Base-by-base conservation (phyloP, 1,140 invertebrate genomes). In the Panonychus citri region DNA sequence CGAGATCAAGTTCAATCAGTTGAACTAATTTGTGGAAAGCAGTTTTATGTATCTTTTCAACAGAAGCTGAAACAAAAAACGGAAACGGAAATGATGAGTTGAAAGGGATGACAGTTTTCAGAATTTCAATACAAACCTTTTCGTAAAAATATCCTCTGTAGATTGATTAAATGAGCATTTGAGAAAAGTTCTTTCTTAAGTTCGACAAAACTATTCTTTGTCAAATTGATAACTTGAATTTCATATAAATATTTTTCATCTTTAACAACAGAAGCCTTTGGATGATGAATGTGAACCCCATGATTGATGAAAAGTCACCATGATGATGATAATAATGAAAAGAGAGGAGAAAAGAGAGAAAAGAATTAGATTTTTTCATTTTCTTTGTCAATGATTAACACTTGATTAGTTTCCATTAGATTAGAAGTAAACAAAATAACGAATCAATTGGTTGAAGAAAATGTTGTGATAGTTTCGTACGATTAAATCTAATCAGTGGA, bases 181-280 rank as follows among this genome's bases (percentile, higher is more conserved):
- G 79, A 74, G 62, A 90, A 89, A 13, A 79, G 75, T 63, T 85
- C 78, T 40, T 76, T 76, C 7, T 81, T 77, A 28, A 91, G 72
- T 58, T 82, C 79, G 61, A 81, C 79, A 59, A 91, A 75, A 68
- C 83, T 81, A 68, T 90, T 90, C 52, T 80, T 78, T 55, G 82
- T 85, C 66, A 85, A 75, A 69, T 90, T 84, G 62, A 91, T 70
- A 56, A 90, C 85, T 73, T 91, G 87, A 4, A 85, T 90, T 60
- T 81, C 83, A 27, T n/a, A 24, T 4, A 19, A 17, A 2, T 17
- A 24, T 46, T 24, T 46, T 19, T 46, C 21, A 1, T 46, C n/a
- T 46, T 46, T 24, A 5, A 4, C 17, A 10, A 7, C 21, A 21
- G 43, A 46, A 21, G 43, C n/a, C 43, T 46, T 13, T 46, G 19